Conservation (phyloP, 2,888 invertebrate species). For the Antheraea assamensis region DNA sequence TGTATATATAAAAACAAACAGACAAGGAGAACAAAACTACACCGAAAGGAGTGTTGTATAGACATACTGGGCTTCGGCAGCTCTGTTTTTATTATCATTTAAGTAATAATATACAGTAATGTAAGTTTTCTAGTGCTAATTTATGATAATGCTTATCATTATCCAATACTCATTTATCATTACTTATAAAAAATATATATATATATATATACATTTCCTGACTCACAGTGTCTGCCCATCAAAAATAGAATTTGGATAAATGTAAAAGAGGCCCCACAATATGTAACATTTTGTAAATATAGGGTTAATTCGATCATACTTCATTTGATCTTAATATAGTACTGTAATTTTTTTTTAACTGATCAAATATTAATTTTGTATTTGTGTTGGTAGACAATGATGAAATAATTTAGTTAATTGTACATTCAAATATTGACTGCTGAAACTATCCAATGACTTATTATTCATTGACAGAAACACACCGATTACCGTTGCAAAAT, state of each 20-base stretch:
- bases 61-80: slow-evolving; percentile 28
- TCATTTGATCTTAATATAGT: slow-evolving; percentile 14
- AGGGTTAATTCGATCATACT: slow-evolving; percentile 31
- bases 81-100: slow-evolving; percentile 36
- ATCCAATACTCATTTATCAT: slow-evolving; percentile 76
- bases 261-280: slow-evolving; percentile 46
- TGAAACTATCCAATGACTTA: background rate
- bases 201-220: slow-evolving; percentile 31
- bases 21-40: slow-evolving; percentile 23
- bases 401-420: slow-evolving; percentile 24
- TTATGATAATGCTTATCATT: slow-evolving; percentile 66
- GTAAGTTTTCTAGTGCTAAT: slow-evolving; percentile 70
- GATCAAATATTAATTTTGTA: slow-evolving; percentile 46
- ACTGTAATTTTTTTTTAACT: slow-evolving; percentile 25
- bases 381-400: slow-evolving; percentile 34
- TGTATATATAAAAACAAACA: slow-evolving; percentile 30
- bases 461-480: background rate
- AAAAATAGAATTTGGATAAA: slow-evolving; percentile 44
- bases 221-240: slow-evolving; percentile 53
- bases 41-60: slow-evolving; percentile 27
- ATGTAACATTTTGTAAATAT: slow-evolving; percentile 65
- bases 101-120: slow-evolving; percentile 64
- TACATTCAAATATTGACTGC: slow-evolving; percentile 6
- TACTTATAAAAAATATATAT: slow-evolving; percentile 43
- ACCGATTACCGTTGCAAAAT: background rate